A percentile compares a stretch with the other conserved stretches of the same genome.
Conservation (phyloP, 2,113 vertebrate genomes). For the Clinocottus analis region DNA sequence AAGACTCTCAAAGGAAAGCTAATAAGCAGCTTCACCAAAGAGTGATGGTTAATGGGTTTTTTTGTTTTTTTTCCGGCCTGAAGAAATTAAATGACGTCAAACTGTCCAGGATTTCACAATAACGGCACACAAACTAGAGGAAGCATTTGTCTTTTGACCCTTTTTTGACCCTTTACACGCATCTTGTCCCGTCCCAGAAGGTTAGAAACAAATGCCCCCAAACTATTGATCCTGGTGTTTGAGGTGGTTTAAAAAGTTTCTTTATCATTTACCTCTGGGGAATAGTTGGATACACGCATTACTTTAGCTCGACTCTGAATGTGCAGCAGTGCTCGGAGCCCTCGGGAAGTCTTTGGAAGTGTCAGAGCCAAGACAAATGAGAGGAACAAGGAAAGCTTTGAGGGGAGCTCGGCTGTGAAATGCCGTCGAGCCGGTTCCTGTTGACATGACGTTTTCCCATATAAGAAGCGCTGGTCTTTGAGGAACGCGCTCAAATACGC, state of each 20-base stretch:
- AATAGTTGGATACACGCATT: not conserved
- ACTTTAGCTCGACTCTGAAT: not conserved
- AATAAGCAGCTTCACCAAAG: too few species aligned
- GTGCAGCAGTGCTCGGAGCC: not conserved
- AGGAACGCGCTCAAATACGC: conserved; percentile 14
- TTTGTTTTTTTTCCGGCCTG: not conserved
- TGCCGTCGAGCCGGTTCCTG: conserved; percentile 54
- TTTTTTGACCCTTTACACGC: not conserved
- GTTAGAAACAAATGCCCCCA: not conserved
- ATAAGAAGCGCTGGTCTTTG: not conserved
- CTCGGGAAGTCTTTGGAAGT: not conserved
- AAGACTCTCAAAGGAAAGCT: too few species aligned
- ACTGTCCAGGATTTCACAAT: not conserved
- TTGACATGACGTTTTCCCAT: not conserved
- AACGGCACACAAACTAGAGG: not conserved
- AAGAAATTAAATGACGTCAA: not conserved
- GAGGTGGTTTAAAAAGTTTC: not conserved
- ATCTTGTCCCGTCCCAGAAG: not conserved
- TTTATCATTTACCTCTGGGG: too few species aligned
- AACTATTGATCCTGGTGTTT: not conserved
- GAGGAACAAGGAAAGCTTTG: not conserved
- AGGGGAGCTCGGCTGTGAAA: conserved; percentile 5
- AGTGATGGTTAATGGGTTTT: too few species aligned
- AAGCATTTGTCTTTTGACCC: not conserved
- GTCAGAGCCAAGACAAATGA: not conserved